These are phyloP conservation scores for Morpho achilles DNA, from an alignment of 2,888 invertebrate species.

Conservation along the genomic window DNA sequence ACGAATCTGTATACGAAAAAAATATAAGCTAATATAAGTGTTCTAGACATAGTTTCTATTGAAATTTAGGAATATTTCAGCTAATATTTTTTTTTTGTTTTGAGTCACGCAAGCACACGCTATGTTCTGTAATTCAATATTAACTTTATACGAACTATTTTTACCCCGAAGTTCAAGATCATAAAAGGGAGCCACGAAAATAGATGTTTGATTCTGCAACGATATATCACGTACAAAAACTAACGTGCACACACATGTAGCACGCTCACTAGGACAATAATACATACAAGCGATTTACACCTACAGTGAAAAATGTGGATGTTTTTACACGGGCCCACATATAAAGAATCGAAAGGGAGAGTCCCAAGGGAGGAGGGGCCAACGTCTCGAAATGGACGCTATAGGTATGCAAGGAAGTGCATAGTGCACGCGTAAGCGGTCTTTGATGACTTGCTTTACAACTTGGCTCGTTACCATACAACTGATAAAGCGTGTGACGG, in stretches of 20 bases:
- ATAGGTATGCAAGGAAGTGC: slow-evolving; percentile 75
- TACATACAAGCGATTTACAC: slow-evolving; percentile 33
- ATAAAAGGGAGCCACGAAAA: slow-evolving; percentile 50
- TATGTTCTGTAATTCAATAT: too few species aligned
- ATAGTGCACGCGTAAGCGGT: slow-evolving; percentile 43
- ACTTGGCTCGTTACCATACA: too few species aligned
- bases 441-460: background rate
- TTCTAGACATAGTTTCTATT: too few species aligned
- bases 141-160: slow-evolving; percentile 26
- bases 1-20: too few species aligned
- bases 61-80: too few species aligned
- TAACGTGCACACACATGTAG: slow-evolving; percentile 26
- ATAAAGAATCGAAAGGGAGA: slow-evolving; percentile 63
- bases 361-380: slow-evolving; percentile 77
- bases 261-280: slow-evolving; percentile 2
- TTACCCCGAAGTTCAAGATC: slow-evolving; percentile 54
- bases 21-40: too few species aligned
- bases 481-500: too few species aligned
- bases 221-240: slow-evolving; percentile 37
- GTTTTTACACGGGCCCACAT: slow-evolving; percentile 33
- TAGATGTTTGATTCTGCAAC: slow-evolving; percentile 45
- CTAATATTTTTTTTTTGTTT: too few species aligned
- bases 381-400: slow-evolving; percentile 72
- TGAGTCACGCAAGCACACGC: too few species aligned
- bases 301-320: slow-evolving; percentile 7